A percentile compares a stretch with the other conserved stretches of the same genome.
These are phyloP conservation scores for Acanthosepion pharaonis DNA, from an alignment of 2,888 invertebrate species.

Conservation along the genomic window DNA sequence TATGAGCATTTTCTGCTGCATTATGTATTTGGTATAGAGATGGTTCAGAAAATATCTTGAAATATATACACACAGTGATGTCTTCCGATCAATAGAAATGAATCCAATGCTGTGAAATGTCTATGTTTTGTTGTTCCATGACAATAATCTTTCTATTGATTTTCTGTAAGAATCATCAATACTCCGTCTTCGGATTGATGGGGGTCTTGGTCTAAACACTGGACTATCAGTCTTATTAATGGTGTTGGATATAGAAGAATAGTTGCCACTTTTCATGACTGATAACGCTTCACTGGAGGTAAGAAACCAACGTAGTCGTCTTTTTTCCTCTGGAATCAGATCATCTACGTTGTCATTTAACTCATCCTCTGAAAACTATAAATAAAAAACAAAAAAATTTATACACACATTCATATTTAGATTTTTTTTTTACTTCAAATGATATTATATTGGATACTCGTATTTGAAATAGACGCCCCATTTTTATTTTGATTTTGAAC, in stretches of 20 bases:
- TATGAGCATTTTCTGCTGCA: too few species aligned
- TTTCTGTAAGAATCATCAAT: not conserved
- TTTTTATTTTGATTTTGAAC: too few species aligned
- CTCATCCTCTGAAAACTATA: not conserved
- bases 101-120: not conserved
- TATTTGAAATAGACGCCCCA: too few species aligned
- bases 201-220: not conserved
- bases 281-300: constrained; percentile 55
- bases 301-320: constrained; percentile 55
- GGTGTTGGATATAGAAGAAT: not conserved
- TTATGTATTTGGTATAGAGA: too few species aligned
- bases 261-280: not conserved
- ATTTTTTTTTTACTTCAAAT: too few species aligned
- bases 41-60: too few species aligned
- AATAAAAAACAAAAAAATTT: not conserved
- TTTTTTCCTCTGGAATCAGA: constrained; percentile 55
- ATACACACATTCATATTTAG: too few species aligned
- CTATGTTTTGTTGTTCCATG: not conserved
- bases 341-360: constrained; percentile 44
- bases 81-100: too few species aligned
- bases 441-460: too few species aligned
- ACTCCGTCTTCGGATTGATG: not conserved
- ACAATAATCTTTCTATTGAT: not conserved
- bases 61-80: too few species aligned
- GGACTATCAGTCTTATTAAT: not conserved